Evolutionary conservation across 2,113 vertebrate species (phyloP), one percentile per base, ranked within the genome.

Genomic region (Anthoscopus minutus): DNA sequence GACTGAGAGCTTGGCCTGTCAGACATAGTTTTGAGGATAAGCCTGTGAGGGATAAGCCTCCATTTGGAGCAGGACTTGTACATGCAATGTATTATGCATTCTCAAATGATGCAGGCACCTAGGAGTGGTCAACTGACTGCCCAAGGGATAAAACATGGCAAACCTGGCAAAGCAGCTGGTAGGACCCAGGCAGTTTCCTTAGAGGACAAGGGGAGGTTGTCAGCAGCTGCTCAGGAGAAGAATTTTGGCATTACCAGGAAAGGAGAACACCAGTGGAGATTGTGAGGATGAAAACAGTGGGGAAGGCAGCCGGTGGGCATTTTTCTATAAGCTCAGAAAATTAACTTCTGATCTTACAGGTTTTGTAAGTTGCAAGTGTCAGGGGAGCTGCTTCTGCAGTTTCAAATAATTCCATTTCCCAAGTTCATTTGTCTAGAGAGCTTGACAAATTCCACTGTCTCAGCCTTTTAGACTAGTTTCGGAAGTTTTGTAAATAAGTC

Each of bases 81-180:
- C 3, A 3, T 25, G 8, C 16, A 44, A 10, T 14, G 9, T 23
- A 9, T 53, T 48, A 23, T 0, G 0, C 35, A 19, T 37, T 62
- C 42, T 62, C 35, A 30, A 2, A 35, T 20, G 23, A 40, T 14
- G 31, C 48, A n/a, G 58, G n/a, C 37, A 79, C 45, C 11, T 53
- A n/a, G 24, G 50, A 78, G 47, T 0, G 22, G 30, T 62, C 16
- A 12, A 30, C 51, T 25, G 64, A 20, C 27, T 23, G 47, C 28
- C 25, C 13, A 42, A 58, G 42, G 37, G n/a, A 54, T 54, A 70
- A 66, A 82, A n/a, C 17, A 22, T 7, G 12, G 40, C 20, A 84
- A 94, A 86, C 15, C 24, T 78, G 67, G 76, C 88, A 67, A 71
- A 77, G 50, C 71, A 90, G 81, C 31, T 61, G 58, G 42, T 54